These are phyloP conservation scores for Erynnis tages DNA, from an alignment of 2,888 invertebrate species.

Conservation along the genomic window DNA sequence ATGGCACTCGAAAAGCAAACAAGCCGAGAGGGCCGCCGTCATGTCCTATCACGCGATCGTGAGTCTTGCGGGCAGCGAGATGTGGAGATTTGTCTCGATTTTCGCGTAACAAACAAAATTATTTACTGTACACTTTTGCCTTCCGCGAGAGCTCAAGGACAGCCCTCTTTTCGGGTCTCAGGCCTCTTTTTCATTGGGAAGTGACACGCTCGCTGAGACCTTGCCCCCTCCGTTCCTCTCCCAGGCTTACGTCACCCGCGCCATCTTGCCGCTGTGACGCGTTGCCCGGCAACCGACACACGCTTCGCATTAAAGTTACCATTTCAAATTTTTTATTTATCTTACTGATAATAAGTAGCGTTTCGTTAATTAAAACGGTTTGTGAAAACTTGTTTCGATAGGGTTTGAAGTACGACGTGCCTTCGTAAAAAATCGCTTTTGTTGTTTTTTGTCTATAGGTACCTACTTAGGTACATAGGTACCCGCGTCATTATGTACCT, in stretches of 20 bases:
- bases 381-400: neutral
- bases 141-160: slow-evolving; percentile 67
- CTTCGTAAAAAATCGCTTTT: too few relatives aligned
- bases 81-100: slow-evolving; percentile 33
- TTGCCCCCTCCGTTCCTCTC: slow-evolving; percentile 55
- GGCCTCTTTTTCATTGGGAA: slow-evolving; percentile 75
- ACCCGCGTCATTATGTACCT: too few relatives aligned
- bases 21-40: slow-evolving; percentile 43
- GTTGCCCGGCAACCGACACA: slow-evolving; percentile 73
- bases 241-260: slow-evolving; percentile 71
- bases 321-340: slow-evolving; percentile 4
- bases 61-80: slow-evolving; percentile 32
- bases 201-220: slow-evolving; percentile 72
- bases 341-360: neutral
- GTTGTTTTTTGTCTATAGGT: too few relatives aligned
- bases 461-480: too few relatives aligned
- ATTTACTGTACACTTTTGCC: slow-evolving; percentile 45
- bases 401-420: too few relatives aligned
- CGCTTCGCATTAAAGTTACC: slow-evolving; percentile 46
- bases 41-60: slow-evolving; percentile 44
- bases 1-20: slow-evolving; percentile 45
- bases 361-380: neutral
- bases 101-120: slow-evolving; percentile 35
- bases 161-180: slow-evolving; percentile 55
- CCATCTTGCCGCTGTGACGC: slow-evolving; percentile 74